Conservation (phyloP, 2,888 invertebrate genomes). For the Cerastis rubricosa region DNA sequence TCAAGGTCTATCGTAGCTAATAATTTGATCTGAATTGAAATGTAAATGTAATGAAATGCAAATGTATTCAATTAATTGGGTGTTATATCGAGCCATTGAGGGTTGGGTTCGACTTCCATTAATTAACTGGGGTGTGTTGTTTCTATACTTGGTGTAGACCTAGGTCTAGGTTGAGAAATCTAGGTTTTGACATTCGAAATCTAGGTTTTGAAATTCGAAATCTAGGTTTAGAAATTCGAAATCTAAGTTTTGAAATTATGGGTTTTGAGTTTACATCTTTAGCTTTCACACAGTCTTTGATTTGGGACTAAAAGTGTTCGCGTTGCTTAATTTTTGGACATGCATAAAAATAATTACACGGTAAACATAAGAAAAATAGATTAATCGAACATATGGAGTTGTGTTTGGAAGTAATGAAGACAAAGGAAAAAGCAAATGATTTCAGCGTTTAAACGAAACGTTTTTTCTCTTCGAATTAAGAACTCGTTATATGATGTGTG, state of each 20-base stretch:
- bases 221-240: neutral
- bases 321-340: neutral
- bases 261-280: neutral
- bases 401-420: too few relatives aligned
- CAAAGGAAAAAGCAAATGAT: neutral
- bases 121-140: constrained; percentile 44
- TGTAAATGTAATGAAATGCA: constrained; percentile 78
- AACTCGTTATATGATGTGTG: neutral
- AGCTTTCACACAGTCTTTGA: neutral
- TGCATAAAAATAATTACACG: too few relatives aligned
- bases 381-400: too few relatives aligned
- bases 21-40: constrained; percentile 75
- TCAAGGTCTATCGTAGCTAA: constrained; percentile 47
- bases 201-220: neutral
- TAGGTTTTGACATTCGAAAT: neutral
- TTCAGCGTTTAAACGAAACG: neutral
- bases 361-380: too few relatives aligned
- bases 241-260: neutral
- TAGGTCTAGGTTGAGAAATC: neutral
- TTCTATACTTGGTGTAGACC: constrained; percentile 22
- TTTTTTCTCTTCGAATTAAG: neutral
- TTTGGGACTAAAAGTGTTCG: neutral
- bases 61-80: constrained; percentile 80
- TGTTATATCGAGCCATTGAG: constrained; percentile 55
- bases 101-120: constrained; percentile 63